Percentiles rank a stretch among this genome's conserved stretches.
Evolutionary conservation across 2,797 vertebrate genomes (phyloP).

Genomic region (Tachyglossus aculeatus): DNA sequence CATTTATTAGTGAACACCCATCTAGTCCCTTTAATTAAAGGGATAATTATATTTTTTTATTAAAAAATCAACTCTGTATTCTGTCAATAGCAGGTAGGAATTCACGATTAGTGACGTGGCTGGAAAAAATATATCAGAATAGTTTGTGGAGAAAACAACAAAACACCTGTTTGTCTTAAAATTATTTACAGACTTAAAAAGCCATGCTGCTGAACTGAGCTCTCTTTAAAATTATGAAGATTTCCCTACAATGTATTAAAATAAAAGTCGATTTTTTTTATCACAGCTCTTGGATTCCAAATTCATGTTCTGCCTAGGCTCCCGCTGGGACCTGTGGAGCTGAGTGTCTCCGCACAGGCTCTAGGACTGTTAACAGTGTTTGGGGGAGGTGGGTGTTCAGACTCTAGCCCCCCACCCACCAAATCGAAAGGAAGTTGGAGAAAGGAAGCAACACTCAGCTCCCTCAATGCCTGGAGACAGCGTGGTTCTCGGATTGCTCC

Average conservation of each 20-base stretch:
- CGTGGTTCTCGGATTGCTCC: too few species aligned
- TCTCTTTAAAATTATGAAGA: constrained; percentile 95
- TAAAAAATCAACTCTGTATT: constrained; percentile 83
- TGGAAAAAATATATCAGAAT: constrained; percentile 77
- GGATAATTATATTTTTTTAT: constrained; percentile 88
- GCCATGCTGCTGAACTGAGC: constrained; percentile 93
- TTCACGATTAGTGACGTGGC: constrained; percentile 95
- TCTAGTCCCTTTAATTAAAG: constrained; percentile 93
- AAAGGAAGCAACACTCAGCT: constrained; percentile 42
- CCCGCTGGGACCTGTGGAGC: constrained; percentile 57
- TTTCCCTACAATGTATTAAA: constrained; percentile 99
- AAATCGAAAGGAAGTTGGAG: constrained; percentile 67
- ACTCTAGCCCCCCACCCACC: constrained; percentile 96
- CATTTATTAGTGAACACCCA: constrained; percentile 82
- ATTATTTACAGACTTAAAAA: constrained; percentile 99
- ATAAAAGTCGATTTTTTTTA: constrained; percentile 96
- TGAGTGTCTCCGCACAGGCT: constrained; percentile 80
- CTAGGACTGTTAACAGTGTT: too few species aligned
- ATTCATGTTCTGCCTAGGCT: constrained; percentile 81
- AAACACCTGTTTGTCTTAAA: constrained; percentile 75
- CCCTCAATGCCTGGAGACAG: too few species aligned
- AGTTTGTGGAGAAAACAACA: constrained; percentile 67
- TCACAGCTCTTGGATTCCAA: constrained; percentile 96
- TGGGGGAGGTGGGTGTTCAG: constrained; percentile 81
- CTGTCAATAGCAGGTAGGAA: constrained; percentile 92